Percentiles rank a stretch among this genome's conserved stretches.
These are phyloP conservation scores for Sinohyriopsis cumingii DNA, from an alignment of 2,888 invertebrate species.

Conservation along the genomic window DNA sequence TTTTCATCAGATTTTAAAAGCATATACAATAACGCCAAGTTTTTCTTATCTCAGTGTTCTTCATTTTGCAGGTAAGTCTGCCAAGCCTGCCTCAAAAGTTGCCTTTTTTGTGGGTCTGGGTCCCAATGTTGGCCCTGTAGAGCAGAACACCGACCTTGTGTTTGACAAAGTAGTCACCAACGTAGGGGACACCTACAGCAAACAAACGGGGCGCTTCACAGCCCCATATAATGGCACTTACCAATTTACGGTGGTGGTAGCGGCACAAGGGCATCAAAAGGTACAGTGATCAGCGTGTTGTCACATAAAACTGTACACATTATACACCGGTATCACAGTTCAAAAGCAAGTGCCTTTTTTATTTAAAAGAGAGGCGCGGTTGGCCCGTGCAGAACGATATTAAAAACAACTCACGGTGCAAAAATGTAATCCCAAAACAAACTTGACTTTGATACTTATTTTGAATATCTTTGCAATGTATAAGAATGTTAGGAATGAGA, in stretches of 20 bases:
- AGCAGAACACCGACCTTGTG: slow-evolving; percentile 56
- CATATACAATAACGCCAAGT: no score
- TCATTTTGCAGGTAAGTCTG: slow-evolving; percentile 50
- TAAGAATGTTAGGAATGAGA: no score
- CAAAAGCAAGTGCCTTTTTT: neutral
- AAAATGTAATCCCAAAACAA: no score
- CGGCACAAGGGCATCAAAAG: slow-evolving; percentile 69
- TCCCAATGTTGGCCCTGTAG: slow-evolving; percentile 63
- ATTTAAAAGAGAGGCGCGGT: no score
- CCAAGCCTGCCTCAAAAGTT: slow-evolving; percentile 43
- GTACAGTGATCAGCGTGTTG: slow-evolving; percentile 38
- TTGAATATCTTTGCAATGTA: no score
- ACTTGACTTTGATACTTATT: no score
- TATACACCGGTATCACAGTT: neutral
- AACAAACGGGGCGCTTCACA: slow-evolving; percentile 62
- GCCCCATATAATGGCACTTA: slow-evolving; percentile 68
- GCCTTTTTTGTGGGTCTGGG: slow-evolving; percentile 69
- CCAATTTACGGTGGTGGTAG: slow-evolving; percentile 67
- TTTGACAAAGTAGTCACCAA: slow-evolving; percentile 68
- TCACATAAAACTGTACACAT: no score
- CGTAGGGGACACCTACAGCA: slow-evolving; percentile 61
- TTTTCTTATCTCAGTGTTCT: neutral
- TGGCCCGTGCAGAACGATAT: no score
- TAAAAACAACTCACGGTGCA: no score
- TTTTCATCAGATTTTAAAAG: no score